These are phyloP conservation scores for Sebastes matsubarae DNA, from an alignment of 2,797 vertebrate species.

Conservation along the genomic window DNA sequence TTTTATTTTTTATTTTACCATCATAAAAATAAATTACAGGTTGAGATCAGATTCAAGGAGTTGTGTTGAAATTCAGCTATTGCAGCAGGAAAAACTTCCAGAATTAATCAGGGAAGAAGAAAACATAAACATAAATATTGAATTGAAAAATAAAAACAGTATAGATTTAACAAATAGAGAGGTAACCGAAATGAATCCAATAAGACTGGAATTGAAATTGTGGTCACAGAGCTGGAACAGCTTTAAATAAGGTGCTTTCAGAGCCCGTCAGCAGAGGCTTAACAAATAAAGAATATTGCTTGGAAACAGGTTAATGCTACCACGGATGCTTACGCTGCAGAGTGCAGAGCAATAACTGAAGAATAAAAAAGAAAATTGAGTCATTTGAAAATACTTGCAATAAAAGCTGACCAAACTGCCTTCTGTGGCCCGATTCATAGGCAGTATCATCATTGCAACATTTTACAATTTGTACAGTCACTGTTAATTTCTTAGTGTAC, in stretches of 20 bases:
- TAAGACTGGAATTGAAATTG: not conserved
- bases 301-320: slow-evolving; percentile 1
- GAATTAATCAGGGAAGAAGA: not conserved
- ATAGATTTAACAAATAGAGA: not conserved
- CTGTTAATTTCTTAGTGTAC: not conserved
- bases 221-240: slow-evolving; percentile 3
- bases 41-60: not conserved
- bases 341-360: slow-evolving; percentile 1
- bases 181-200: not conserved
- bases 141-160: not conserved
- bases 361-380: slow-evolving; percentile 29
- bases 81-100: not conserved
- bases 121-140: not conserved
- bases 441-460: not conserved
- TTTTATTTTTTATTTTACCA: no score
- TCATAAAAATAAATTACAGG: no score
- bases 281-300: slow-evolving; percentile 5
- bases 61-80: not conserved
- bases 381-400: slow-evolving; percentile 18
- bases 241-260: not conserved
- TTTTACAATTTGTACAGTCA: slow-evolving; percentile 8
- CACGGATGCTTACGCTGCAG: slow-evolving; percentile 5
- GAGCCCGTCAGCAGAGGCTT: not conserved
- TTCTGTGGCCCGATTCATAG: not conserved
- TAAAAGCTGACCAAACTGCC: slow-evolving; percentile 4